Percentiles rank a stretch among this genome's conserved stretches.
These are phyloP conservation scores for Rosalia funebris DNA, from an alignment of 2,888 invertebrate genomes.

Conservation along the genomic window DNA sequence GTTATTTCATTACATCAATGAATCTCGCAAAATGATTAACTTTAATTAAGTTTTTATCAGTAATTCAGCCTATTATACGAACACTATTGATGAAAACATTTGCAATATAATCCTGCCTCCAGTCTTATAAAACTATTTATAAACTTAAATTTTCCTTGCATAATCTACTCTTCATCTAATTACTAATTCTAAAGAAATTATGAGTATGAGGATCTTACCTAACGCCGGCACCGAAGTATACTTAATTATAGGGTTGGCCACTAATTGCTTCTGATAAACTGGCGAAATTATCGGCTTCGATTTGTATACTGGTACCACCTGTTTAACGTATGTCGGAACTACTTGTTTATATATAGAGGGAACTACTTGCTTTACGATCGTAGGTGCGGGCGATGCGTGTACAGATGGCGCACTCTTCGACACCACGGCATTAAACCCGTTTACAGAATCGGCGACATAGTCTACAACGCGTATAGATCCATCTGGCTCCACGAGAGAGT, in stretches of 20 bases:
- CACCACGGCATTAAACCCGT: slow-evolving; percentile 64
- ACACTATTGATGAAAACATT: too few species aligned
- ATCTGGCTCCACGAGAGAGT: slow-evolving; percentile 63
- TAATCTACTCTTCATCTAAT: background rate
- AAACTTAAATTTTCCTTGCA: background rate
- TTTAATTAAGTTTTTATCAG: too few species aligned
- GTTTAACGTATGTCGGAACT: slow-evolving; percentile 52
- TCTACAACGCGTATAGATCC: slow-evolving; percentile 62
- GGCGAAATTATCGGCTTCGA: slow-evolving; percentile 60
- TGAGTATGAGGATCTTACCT: slow-evolving; percentile 50
- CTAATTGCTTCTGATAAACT: slow-evolving; percentile 47
- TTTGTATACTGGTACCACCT: slow-evolving; percentile 53
- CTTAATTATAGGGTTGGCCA: slow-evolving; percentile 55
- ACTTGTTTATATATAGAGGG: slow-evolving; percentile 35
- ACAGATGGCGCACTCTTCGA: slow-evolving; percentile 64
- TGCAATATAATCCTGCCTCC: too few species aligned
- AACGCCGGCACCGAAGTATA: slow-evolving; percentile 47
- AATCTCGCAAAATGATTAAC: too few species aligned
- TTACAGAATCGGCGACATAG: slow-evolving; percentile 69
- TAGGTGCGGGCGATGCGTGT: slow-evolving; percentile 59
- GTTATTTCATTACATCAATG: too few species aligned
- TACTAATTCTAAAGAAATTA: too few species aligned
- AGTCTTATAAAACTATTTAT: too few species aligned
- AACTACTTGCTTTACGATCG: slow-evolving; percentile 35
- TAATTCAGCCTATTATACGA: too few species aligned